Base-by-base conservation (phyloP, 1,140 invertebrate species). In the Caenorhabditis remanei region DNA sequence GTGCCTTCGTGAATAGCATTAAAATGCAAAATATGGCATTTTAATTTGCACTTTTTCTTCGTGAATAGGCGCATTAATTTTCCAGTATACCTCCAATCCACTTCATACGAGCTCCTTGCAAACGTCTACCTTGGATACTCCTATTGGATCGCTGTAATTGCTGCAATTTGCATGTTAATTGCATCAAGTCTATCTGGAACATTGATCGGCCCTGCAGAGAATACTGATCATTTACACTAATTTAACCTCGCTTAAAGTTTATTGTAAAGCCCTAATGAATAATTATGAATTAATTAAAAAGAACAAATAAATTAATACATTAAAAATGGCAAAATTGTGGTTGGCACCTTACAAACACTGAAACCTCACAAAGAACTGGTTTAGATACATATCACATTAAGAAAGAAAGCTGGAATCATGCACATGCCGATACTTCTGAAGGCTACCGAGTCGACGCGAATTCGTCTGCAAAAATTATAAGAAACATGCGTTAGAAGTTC, bases 51-150 rank as follows among this genome's bases (percentile, higher is more conserved):
- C 11, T 16, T 16, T 14, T 0, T 19, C 4, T 58, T 58, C 6
- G n/a, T 58, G 6, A 58, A 14, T 19, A n/a, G n/a, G n/a, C n/a
- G n/a, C n/a, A 11, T 16, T 5, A 0, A 46, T 19, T 71, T 79
- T 79, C 14, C 43, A 79, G 71, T 79, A 5, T 79, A 79, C 14
- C 71, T 79, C n/a, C 71, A 79, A 53, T 79, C 71, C 43, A 79
- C 71, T 5, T 50, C 71, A 48, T 79, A 79, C 46, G 71, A 79
- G n/a, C n/a, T 79, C 3, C 46, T 79, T 40, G 71, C 71, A 9
- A 79, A 79, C 14, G 71, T 79, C 46, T 79, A 79, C 46, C 24
- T 79, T 46, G 71, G 71, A 21, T 79, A 79, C 41, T 79, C 71
- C 9, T 79, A 79, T 41, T 79, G 71, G 71, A 48, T 79, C 21